Evolutionary conservation across 2,113 vertebrate species (phyloP), one percentile per base, ranked within the genome.

Genomic region (Callospermophilus lateralis): DNA sequence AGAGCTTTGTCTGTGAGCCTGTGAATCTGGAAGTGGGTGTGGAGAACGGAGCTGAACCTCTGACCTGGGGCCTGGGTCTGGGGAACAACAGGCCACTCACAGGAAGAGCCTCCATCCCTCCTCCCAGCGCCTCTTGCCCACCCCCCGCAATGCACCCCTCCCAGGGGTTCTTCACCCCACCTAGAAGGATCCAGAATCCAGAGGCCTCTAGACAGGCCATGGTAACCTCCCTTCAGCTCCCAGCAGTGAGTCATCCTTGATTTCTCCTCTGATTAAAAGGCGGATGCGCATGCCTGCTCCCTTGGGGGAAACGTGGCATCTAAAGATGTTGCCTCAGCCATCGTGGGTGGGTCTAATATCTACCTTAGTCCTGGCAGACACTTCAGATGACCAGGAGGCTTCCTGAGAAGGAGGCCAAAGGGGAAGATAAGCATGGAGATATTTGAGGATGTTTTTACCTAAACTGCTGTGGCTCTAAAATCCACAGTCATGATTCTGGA

Each of bases 301-400:
- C 89, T 93, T 5, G 1, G 79, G 93, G 95, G 39, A 96, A 76
- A 16, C 12, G 20, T 32, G 16, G 39, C 48, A 34, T 95, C 42
- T 77, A 30, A 65, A 68, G 37, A 96, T 19, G 73, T 86, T 85
- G 53, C 42, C 81, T 96, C 81, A 67, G 81, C 88, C 90, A 94
- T 96, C 89, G 97, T 94, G 96, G 76, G 92, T 20, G 34, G 65
- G 2, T 65, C 94, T 96, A 97, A 88, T 93, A 95, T 83, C 58
- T 34, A 80, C 79, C 74, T 93, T 20, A 19, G 68, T 45, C 65
- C 53, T 79, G 68, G 90, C 30, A 89, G 72, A 20, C 48, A 15
- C 77, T 55, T 95, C 63, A 85, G 89, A 37, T 91, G 83, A 24
- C 53, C 34, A 95, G 48, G 51, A 87, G 32, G 77, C 16, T 87